phyloP scores from a whole-genome alignment of 2,113 vertebrate genomes.

The Seriola rivoliana region DNA sequence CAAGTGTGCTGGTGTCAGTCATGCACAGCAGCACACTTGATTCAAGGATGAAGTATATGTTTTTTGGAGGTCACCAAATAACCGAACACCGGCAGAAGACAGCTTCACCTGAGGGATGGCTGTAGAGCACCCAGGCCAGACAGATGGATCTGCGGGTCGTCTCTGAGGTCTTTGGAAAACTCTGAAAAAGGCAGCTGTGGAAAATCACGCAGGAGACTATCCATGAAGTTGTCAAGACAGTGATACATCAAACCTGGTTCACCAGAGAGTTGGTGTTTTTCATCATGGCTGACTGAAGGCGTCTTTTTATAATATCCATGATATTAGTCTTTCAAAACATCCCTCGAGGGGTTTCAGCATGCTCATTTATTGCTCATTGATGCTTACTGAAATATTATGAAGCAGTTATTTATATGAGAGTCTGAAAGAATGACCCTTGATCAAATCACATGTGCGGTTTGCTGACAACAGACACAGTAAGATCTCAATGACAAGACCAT shows the following conservation, averaged over 20 bases:
- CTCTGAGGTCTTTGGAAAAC: not conserved
- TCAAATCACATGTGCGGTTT: not conserved
- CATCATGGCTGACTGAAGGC: not conserved
- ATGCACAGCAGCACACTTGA: not conserved
- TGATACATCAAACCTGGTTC: not conserved
- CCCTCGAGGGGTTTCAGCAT: not conserved
- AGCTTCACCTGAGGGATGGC: conserved; percentile 11
- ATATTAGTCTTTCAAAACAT: not conserved
- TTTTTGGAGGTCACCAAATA: conserved; percentile 28
- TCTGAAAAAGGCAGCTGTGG: not conserved
- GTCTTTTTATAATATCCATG: not conserved
- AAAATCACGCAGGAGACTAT: conserved; percentile 6
- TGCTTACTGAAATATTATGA: not conserved
- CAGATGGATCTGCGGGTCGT: conserved; percentile 1
- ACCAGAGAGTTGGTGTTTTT: not conserved
- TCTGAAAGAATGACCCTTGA: not conserved
- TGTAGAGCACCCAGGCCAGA: not conserved
- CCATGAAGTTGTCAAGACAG: not conserved
- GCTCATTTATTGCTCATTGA: not conserved
- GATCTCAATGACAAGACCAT: not conserved
- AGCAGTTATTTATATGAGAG: not conserved
- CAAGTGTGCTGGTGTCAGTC: not conserved
- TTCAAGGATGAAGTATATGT: conserved; percentile 6
- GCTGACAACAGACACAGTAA: not conserved
- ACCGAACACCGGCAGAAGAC: not conserved